phyloP scores from a whole-genome alignment of 2,797 vertebrate genomes.

The Lemur catta region DNA sequence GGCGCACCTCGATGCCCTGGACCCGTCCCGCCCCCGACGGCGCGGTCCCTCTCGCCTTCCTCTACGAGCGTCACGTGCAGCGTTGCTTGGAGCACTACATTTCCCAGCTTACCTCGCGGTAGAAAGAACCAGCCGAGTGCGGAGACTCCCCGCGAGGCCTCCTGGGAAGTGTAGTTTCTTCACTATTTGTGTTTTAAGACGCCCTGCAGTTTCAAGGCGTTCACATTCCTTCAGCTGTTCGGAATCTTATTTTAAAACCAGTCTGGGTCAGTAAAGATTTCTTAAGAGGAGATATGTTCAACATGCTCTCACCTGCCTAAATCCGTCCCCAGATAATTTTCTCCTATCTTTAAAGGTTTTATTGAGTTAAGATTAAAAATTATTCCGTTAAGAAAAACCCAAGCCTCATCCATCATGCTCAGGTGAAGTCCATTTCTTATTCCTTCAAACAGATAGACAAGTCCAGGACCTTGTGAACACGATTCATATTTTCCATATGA shows the following conservation, averaged over 20 bases:
- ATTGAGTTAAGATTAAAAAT: constrained; percentile 18
- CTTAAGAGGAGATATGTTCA: not conserved
- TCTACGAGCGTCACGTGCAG: not conserved
- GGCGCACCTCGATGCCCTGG: not conserved
- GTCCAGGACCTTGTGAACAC: not conserved
- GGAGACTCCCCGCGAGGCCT: not conserved
- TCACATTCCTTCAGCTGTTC: not conserved
- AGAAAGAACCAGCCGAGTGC: fast-evolving
- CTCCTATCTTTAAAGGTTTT: constrained; percentile 35
- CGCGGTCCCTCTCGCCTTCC: not conserved
- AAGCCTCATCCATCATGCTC: not conserved
- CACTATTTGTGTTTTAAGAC: not conserved
- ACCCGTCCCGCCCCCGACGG: not conserved
- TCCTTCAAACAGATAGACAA: constrained; percentile 9
- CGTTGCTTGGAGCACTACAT: constrained; percentile 51
- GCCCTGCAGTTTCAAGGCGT: not conserved
- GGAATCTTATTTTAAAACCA: constrained; percentile 14
- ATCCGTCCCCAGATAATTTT: not conserved
- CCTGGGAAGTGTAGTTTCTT: constrained; percentile 73
- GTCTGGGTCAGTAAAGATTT: not conserved
- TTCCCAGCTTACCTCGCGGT: constrained; percentile 40
- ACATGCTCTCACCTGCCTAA: not conserved
- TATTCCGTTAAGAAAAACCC: constrained; percentile 18
- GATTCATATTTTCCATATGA: constrained; percentile 2
- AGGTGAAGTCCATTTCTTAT: constrained; percentile 32